These are phyloP conservation scores for Athalia rosae DNA, from an alignment of 2,888 invertebrate species.

Conservation along the genomic window DNA sequence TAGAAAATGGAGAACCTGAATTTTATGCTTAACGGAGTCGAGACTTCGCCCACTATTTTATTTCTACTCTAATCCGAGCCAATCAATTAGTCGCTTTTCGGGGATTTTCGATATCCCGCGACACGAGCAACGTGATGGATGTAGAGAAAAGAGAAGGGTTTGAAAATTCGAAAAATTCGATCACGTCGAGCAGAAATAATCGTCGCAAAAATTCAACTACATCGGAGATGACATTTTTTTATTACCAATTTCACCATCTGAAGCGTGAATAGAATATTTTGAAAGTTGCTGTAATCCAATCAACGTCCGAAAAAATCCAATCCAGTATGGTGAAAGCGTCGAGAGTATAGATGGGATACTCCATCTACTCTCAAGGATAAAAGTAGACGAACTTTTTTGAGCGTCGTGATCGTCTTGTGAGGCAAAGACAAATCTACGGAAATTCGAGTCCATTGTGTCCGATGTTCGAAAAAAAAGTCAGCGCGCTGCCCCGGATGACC, in stretches of 20 bases:
- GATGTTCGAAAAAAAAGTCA: conserved; percentile 18
- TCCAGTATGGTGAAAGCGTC: no score
- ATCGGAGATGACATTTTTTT: background rate
- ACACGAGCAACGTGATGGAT: no score
- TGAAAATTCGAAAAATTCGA: conserved; percentile 18
- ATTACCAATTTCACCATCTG: background rate
- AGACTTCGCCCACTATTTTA: background rate
- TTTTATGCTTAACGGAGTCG: background rate
- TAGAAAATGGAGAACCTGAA: background rate
- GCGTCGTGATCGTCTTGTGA: no score
- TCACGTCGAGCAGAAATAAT: conserved; percentile 25
- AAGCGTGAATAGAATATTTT: background rate
- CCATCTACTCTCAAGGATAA: no score
- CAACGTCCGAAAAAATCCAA: background rate
- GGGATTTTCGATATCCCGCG: background rate
- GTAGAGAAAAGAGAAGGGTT: background rate
- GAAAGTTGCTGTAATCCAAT: conserved; percentile 5
- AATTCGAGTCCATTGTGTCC: conserved; percentile 29
- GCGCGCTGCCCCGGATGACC: background rate
- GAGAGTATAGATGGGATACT: no score
- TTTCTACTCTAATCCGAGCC: conserved; percentile 22
- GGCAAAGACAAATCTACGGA: background rate
- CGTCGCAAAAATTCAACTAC: background rate
- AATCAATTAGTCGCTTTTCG: conserved; percentile 14
- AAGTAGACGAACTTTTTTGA: no score